These are phyloP conservation scores for Rhopalosiphum padi DNA, from an alignment of 1,140 invertebrate genomes.

Conservation along the genomic window DNA sequence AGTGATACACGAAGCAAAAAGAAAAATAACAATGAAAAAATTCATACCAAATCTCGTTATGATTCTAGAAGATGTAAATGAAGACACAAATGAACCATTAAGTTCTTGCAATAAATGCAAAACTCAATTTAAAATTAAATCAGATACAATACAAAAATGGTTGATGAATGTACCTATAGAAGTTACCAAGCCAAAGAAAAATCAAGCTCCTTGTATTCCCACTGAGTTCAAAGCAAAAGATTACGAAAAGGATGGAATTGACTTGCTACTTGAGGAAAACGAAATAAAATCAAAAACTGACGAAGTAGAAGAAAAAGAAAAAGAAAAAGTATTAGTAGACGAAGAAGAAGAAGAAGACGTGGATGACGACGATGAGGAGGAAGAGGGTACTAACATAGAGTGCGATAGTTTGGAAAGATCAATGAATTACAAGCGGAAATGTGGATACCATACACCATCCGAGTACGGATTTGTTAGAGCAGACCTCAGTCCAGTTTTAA, in stretches of 20 bases:
- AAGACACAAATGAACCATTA: slow-evolving; percentile 57
- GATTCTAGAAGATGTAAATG: slow-evolving; percentile 79
- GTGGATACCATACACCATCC: slow-evolving; percentile 67
- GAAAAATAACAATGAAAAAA: slow-evolving; percentile 81
- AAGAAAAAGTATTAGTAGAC: neutral
- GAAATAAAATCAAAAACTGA: neutral
- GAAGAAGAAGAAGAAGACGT: neutral
- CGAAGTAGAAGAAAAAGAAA: neutral
- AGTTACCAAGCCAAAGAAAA: slow-evolving; percentile 28
- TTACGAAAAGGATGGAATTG: neutral
- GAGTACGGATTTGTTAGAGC: slow-evolving; percentile 65
- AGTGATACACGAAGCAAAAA: slow-evolving; percentile 85
- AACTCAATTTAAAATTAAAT: slow-evolving; percentile 22
- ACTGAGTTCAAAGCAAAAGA: neutral
- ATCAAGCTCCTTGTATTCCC: neutral
- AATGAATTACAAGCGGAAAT: slow-evolving; percentile 62
- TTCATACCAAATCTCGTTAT: slow-evolving; percentile 79
- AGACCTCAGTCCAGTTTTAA: neutral
- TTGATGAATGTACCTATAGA: slow-evolving; percentile 39
- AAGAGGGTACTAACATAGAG: slow-evolving; percentile 62
- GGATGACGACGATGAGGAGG: neutral
- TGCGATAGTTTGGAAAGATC: slow-evolving; percentile 79
- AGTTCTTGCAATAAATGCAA: slow-evolving; percentile 42
- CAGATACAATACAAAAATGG: slow-evolving; percentile 49
- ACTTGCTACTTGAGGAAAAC: neutral